Conservation (phyloP, 1,140 invertebrate genomes). For the Sycophila sp. region DNA sequence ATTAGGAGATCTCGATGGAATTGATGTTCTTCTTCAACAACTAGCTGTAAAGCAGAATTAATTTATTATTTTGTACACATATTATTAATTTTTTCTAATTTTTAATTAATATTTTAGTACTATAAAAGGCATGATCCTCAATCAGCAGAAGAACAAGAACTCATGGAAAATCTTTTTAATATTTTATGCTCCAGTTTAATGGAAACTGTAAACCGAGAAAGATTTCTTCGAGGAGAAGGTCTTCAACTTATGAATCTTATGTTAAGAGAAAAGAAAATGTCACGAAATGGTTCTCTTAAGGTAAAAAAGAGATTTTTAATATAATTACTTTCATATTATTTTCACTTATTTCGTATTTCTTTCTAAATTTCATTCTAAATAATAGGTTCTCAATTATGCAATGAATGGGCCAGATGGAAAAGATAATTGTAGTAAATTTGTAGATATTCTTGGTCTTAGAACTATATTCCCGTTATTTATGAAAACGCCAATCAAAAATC, state of each 20-base stretch:
- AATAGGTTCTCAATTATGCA: slow-evolving; percentile 87
- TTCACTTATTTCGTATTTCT: background rate
- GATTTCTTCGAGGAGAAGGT: slow-evolving; percentile 94
- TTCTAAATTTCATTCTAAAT: background rate
- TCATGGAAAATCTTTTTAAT: slow-evolving; percentile 99
- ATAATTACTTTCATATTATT: background rate
- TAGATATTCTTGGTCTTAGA: slow-evolving; percentile 95
- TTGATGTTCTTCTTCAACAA: slow-evolving; percentile 96
- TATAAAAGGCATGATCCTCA: slow-evolving; percentile 96
- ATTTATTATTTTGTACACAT: background rate
- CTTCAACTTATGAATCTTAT: slow-evolving; percentile 97
- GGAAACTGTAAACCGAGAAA: slow-evolving; percentile 85
- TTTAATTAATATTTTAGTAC: slow-evolving; percentile 68
- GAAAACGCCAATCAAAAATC: slow-evolving; percentile 93
- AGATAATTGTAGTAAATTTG: slow-evolving; percentile 98
- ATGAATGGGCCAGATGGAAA: slow-evolving; percentile 91
- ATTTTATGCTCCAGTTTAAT: slow-evolving; percentile 93
- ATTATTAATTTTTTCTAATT: slow-evolving; percentile 3
- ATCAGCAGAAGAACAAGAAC: slow-evolving; percentile 92
- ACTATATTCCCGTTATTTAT: slow-evolving; percentile 99
- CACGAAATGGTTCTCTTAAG: slow-evolving; percentile 95
- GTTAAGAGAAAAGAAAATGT: slow-evolving; percentile 97
- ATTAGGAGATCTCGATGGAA: slow-evolving; percentile 92
- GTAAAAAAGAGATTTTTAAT: slow-evolving; percentile 59
- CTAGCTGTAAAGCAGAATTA: slow-evolving; percentile 73